phyloP scores from a whole-genome alignment of 2,113 vertebrate species.

The Ibidorhyncha struthersii region DNA sequence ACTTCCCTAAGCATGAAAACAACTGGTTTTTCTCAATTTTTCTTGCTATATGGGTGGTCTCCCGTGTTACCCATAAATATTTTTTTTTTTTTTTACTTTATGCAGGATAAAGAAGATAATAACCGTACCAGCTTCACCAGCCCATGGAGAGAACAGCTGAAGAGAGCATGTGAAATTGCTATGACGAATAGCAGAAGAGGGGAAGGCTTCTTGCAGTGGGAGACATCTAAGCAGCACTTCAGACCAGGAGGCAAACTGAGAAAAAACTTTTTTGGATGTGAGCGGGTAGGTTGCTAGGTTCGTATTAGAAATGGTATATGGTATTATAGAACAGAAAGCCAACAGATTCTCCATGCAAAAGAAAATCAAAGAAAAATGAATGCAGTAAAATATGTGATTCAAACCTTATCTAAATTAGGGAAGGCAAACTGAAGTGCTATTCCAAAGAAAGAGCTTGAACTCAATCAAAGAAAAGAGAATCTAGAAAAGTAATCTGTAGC shows the following conservation, averaged over 20 bases:
- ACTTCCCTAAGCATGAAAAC: constrained; percentile 38
- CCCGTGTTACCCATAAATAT: constrained; percentile 37
- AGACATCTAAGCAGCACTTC: background rate
- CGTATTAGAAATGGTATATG: background rate
- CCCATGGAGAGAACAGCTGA: constrained; percentile 63
- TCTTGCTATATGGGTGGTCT: constrained; percentile 49
- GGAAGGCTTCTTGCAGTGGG: background rate
- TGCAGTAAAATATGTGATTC: background rate
- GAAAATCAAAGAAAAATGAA: background rate
- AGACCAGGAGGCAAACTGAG: background rate
- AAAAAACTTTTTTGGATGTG: background rate
- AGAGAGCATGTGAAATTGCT: constrained; percentile 51
- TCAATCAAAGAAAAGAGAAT: background rate
- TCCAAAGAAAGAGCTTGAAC: background rate
- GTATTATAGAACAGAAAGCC: background rate
- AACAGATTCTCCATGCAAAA: background rate
- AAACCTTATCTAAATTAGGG: background rate
- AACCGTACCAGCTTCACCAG: constrained; percentile 25
- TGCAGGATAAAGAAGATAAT: constrained; percentile 37
- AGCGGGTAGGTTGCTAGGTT: background rate
- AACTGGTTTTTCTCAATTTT: constrained; percentile 35
- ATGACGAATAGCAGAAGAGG: constrained; percentile 40
- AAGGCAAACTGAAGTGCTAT: background rate
- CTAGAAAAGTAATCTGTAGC: background rate
- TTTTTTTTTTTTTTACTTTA: background rate